Conservation (phyloP, 1,140 invertebrate species). For the Drosophila neocordata region DNA sequence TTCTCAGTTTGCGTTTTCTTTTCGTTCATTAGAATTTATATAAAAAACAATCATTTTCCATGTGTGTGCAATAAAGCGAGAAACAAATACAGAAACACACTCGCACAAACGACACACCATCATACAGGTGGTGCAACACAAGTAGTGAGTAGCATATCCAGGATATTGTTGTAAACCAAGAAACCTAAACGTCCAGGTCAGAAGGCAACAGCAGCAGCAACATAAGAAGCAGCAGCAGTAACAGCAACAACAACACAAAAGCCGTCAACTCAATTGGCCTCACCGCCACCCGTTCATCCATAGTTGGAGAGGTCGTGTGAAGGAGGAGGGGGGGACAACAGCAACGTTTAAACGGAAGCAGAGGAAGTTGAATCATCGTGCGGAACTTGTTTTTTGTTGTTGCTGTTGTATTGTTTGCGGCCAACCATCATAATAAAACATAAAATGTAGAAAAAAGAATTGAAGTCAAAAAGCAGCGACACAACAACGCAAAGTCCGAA, state of each 20-base stretch:
- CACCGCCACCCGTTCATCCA: background rate
- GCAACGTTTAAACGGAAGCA: conserved; percentile 34
- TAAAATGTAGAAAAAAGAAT: conserved; percentile 15
- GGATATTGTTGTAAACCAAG: background rate
- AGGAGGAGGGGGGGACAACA: background rate
- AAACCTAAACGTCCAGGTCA: background rate
- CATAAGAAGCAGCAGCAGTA: background rate
- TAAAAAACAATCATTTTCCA: no score
- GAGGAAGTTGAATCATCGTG: conserved; percentile 72
- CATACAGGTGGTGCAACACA: background rate
- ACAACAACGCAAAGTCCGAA: conserved; percentile 41
- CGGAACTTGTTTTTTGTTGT: conserved; percentile 70
- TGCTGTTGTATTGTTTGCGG: conserved; percentile 35
- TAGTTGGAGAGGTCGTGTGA: background rate
- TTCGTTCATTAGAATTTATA: no score
- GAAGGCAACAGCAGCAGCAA: background rate
- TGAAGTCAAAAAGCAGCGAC: background rate
- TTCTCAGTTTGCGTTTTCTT: no score
- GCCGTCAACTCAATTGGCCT: conserved; percentile 8
- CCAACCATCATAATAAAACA: conserved; percentile 58
- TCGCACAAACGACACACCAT: no score
- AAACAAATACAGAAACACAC: no score
- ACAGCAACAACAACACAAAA: conserved; percentile 14
- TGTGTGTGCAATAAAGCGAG: no score
- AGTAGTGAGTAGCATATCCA: background rate